Conservation (phyloP, 1,140 invertebrate genomes). For the Gonatopus flavifemur region DNA sequence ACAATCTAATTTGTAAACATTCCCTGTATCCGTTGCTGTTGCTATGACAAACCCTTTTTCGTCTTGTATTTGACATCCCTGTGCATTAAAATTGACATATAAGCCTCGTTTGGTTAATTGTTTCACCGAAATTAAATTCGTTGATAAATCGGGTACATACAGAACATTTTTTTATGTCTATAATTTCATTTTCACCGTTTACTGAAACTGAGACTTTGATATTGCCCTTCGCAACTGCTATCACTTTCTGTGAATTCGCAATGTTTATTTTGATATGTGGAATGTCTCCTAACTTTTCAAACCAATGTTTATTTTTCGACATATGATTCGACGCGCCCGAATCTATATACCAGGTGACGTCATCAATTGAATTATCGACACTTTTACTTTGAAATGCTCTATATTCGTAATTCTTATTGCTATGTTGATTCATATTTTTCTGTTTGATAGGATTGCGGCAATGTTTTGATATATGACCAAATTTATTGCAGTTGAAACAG, state of each 20-base stretch:
- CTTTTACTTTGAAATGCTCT: too few relatives aligned
- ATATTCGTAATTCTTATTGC: too few relatives aligned
- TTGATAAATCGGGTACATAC: background rate
- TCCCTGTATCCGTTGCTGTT: background rate
- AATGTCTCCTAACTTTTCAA: background rate
- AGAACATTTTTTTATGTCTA: background rate
- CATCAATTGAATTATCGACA: too few relatives aligned
- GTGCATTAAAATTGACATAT: background rate
- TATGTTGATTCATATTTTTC: too few relatives aligned
- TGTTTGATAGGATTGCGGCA: too few relatives aligned
- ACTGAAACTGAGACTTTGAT: background rate
- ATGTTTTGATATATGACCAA: too few relatives aligned
- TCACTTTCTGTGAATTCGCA: background rate
- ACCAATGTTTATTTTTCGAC: background rate
- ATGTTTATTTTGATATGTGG: too few relatives aligned
- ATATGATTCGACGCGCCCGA: constrained; percentile 1
- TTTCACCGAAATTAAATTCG: background rate
- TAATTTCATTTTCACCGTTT: background rate
- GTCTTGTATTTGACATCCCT: background rate
- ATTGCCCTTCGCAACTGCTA: background rate
- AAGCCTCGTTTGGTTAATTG: background rate
- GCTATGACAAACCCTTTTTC: background rate
- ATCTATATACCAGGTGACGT: background rate
- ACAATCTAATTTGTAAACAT: background rate
- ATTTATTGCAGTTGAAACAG: too few relatives aligned